Base-by-base conservation (phyloP, 30 jellyfish, hydroid and myxozoan species). In the Mastigias papua region DNA sequence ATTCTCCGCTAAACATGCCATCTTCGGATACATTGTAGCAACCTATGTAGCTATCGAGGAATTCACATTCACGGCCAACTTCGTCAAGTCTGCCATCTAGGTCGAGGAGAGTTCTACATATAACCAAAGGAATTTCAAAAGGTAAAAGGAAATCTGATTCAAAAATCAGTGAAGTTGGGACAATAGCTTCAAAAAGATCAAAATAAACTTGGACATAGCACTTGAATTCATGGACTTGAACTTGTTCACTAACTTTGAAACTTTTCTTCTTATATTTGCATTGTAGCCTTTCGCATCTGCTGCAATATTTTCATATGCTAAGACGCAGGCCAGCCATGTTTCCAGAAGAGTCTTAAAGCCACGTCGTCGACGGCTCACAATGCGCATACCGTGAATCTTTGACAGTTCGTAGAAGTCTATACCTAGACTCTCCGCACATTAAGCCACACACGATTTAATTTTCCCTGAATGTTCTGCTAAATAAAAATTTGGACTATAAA, bases 101-200 rank as follows among this genome's bases (percentile, higher is more conserved):
- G 66, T 15, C 67, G 78, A 76, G 49, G 34, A 25, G 19, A 32
- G 65, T 77, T 65, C 86, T 48, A 29, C 34, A 68, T 23, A 82
- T 65, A 32, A 61, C 86, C 23, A 69, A 76, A 3, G 85, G 85
- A 8, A 82, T 67, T 69, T 68, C 63, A 46, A 35, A 82, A 19
- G 92, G 86, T 30, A 82, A 35, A 50, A 82, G 88, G 54, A 65
- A 26, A 64, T 82, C 86, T 6, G 92, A n/a, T 48, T 82, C 92
- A 69, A 82, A 31, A n/a, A 82, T n/a, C 35, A 65, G 73, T 35
- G 92, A 82, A 69, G 28, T 48, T 50, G 89, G 92, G 37, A 80
- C 90, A 7, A 48, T 69, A 63, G 20, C 86, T 17, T 82, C 89
- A 46, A 82, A 78, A 25, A 82, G 85, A 49, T 82, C 92, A 0